These are phyloP conservation scores for Musca vetustissima DNA, from an alignment of 1,140 invertebrate species.

Conservation along the genomic window DNA sequence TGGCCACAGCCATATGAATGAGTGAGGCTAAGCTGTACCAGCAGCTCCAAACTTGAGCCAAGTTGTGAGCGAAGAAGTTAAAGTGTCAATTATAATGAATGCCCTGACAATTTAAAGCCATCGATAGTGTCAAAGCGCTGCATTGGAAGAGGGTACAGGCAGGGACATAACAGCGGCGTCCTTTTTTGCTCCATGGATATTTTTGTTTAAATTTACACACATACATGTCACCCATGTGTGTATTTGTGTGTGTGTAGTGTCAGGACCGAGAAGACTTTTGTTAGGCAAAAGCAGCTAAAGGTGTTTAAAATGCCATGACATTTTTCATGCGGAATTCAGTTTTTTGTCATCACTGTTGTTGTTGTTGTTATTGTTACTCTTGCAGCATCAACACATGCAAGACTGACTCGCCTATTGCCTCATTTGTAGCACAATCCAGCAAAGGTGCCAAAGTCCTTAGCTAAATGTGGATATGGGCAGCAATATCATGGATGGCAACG, in stretches of 20 bases:
- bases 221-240: background rate
- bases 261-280: background rate
- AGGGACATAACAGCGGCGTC: conserved; percentile 3
- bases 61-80: conserved; percentile 12
- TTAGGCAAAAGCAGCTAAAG: conserved; percentile 15
- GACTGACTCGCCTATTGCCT: background rate
- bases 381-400: background rate
- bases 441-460: conserved; percentile 13
- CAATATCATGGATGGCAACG: no score
- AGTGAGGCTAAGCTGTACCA: no score
- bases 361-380: no score
- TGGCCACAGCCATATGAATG: no score
- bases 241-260: background rate
- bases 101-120: conserved; percentile 23
- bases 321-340: conserved; percentile 16
- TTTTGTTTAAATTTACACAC: no score
- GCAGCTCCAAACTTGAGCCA: no score
- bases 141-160: background rate
- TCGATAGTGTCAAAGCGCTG: conserved; percentile 12
- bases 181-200: background rate
- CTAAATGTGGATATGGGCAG: background rate
- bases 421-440: conserved; percentile 4
- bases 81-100: conserved; percentile 24
- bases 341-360: no score
- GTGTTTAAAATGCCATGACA: conserved; percentile 24